These are phyloP conservation scores for Labeo calbasu DNA, from an alignment of 2,797 vertebrate genomes.

Conservation along the genomic window DNA sequence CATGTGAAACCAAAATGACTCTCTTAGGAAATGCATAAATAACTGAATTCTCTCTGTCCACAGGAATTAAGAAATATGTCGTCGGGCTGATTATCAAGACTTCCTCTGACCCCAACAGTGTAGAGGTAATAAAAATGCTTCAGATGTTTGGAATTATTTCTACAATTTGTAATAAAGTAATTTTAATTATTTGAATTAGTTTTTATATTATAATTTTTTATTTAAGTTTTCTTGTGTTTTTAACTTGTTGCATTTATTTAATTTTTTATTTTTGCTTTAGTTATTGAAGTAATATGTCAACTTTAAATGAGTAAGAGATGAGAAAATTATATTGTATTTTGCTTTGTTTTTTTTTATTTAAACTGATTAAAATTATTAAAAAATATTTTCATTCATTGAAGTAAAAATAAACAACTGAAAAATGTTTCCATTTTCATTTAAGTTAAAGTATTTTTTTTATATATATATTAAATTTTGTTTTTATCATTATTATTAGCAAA, in stretches of 20 bases:
- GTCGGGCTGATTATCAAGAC: constrained; percentile 98
- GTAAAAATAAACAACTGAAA: too few species aligned
- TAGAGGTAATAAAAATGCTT: constrained; percentile 81
- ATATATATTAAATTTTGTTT: too few species aligned
- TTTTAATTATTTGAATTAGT: background rate
- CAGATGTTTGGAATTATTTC: background rate
- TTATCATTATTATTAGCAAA: too few species aligned
- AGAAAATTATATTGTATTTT: background rate
- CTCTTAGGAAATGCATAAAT: background rate
- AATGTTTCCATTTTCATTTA: too few species aligned
- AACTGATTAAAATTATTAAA: too few species aligned
- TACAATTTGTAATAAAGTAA: background rate
- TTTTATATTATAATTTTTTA: background rate
- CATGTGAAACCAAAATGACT: background rate
- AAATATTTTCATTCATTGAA: too few species aligned
- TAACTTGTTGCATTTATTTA: too few species aligned
- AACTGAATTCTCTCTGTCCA: background rate
- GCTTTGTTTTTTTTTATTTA: background rate
- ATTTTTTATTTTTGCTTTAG: too few species aligned
- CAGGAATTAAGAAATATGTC: constrained; percentile 98
- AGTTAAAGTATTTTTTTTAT: too few species aligned
- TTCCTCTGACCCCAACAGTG: constrained; percentile 90
- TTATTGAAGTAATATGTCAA: too few species aligned
- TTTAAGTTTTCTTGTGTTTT: background rate
- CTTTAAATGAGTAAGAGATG: background rate